phyloP scores from a whole-genome alignment of 92 coral and sea anemone genomes.

The Actinostola sp. region DNA sequence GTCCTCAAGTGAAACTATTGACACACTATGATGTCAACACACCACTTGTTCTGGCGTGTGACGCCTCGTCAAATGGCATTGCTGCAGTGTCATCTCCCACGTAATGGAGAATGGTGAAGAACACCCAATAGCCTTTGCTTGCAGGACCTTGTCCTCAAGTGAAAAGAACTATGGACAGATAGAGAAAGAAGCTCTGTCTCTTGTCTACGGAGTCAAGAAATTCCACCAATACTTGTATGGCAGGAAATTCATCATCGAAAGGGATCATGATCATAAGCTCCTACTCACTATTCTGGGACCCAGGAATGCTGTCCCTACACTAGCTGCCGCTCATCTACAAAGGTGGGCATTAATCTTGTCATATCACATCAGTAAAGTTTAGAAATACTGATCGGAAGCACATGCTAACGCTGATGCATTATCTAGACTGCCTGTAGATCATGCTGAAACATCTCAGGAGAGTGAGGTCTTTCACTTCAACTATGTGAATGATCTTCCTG shows the following conservation, averaged over 20 bases:
- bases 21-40: constrained; percentile 34
- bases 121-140: constrained; percentile 40
- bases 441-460: no score
- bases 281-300: constrained; percentile 49
- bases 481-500: no score
- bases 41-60: constrained; percentile 45
- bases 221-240: constrained; percentile 39
- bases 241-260: constrained; percentile 44
- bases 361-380: no score
- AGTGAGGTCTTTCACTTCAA: no score
- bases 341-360: constrained; percentile 60
- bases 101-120: constrained; percentile 41
- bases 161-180: constrained; percentile 44
- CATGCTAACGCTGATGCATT: no score
- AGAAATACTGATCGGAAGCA: no score
- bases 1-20: constrained; percentile 46
- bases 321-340: constrained; percentile 50
- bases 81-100: constrained; percentile 54
- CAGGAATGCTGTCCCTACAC: constrained; percentile 42
- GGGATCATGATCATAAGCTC: constrained; percentile 62
- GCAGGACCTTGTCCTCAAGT: constrained; percentile 34
- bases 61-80: constrained; percentile 48
- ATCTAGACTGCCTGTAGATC: no score
- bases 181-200: constrained; percentile 29
- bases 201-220: constrained; percentile 39